Evolutionary conservation across 2,113 vertebrate species (phyloP).

Genomic region (Gymnarchus niloticus): DNA sequence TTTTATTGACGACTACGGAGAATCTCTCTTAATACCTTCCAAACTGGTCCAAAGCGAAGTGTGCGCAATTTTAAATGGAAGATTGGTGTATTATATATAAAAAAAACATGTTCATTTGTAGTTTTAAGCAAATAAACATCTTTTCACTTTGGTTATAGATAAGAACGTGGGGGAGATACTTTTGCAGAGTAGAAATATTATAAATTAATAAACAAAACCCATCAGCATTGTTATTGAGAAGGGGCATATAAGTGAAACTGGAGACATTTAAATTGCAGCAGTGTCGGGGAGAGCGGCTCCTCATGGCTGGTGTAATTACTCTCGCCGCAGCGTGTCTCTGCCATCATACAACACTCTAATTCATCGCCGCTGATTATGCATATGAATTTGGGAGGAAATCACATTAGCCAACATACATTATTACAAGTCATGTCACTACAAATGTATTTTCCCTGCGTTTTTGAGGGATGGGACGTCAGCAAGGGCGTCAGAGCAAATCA

Average conservation of each 20-base stretch:
- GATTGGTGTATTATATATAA: not conserved
- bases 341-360: slow-evolving; percentile 20
- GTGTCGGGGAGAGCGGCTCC: slow-evolving; percentile 7
- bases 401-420: slow-evolving; percentile 27
- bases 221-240: slow-evolving; percentile 15
- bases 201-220: slow-evolving; percentile 22
- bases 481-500: not conserved
- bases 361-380: slow-evolving; percentile 27
- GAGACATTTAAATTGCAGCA: slow-evolving; percentile 7
- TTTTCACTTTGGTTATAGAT: not conserved
- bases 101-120: not conserved
- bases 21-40: slow-evolving; percentile 9
- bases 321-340: not conserved
- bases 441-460: slow-evolving; percentile 14
- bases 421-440: slow-evolving; percentile 22
- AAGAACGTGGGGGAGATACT: not conserved
- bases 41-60: not conserved
- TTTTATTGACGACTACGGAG: not conserved
- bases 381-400: slow-evolving; percentile 30
- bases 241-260: not conserved
- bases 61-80: not conserved
- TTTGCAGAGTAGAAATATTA: not conserved
- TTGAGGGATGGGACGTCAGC: not conserved
- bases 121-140: not conserved
- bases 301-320: slow-evolving; percentile 20